Base-by-base conservation (phyloP, 1,140 invertebrate species). In the Mycetomoellerius zeteki region DNA sequence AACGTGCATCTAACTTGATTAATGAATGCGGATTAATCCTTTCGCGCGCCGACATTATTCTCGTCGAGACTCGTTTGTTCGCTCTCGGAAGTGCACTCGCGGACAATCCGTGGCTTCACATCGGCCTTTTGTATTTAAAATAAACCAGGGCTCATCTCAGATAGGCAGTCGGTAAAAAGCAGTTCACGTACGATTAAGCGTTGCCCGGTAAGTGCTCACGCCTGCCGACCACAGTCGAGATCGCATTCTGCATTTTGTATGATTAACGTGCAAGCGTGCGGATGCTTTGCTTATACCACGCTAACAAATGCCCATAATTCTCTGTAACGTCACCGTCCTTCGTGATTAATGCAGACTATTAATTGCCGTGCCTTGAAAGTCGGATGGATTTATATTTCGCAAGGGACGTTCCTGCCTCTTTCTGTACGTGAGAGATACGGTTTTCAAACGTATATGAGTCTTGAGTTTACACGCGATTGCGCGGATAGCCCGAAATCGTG, bases 211-310 rank as follows among this genome's bases (percentile, higher is more conserved):
- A 88, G 52, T 52, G 76, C 65, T 37, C 60, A 62, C 84, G 73
- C 3, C 43, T n/a, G 69, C 33, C 56, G 81, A 37, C 64, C 43
- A 52, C 6, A 30, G 30, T 24, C 76, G 37, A n/a, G 56, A 87
- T 87, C 43, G 86, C 73, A 50, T 82, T 67, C 60, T 76, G 58
- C 75, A 78, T 67, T 88, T 62, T 78, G 27, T 87, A 69, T 88
- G 87, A 88, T 88, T 88, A 89, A 89, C 86, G 86, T 64, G 86
- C 69, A 52, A 54, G 56, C 64, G 30, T 81, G 77, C 64, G 64
- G 71, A 43, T 60, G 86, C 60, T 54, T 87, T 10, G 30, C 72
- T 85, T 87, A 88, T 84, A 69, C 67, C 77, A 69, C 43, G 24
- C 52, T 72, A 71, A 43, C 72, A 72, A 75, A 77, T 72, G 71